phyloP scores from a whole-genome alignment of 2,113 vertebrate genomes.

The Myocastor coypus region DNA sequence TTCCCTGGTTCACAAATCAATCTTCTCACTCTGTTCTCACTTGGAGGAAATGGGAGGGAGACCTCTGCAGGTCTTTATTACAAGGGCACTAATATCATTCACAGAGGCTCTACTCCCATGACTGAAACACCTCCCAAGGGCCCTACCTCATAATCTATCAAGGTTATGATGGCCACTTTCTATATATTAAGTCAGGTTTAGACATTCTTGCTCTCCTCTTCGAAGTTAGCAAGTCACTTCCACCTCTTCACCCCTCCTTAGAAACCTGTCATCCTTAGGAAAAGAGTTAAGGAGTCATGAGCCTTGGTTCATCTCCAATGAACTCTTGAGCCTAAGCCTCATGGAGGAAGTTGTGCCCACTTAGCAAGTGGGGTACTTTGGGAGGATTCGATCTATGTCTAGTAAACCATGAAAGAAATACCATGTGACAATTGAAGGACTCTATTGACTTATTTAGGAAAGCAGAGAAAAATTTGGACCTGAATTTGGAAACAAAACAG shows the following conservation, averaged over 20 bases:
- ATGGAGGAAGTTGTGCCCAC: fast-evolving
- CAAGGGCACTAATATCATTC: not conserved
- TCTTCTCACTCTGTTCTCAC: not conserved
- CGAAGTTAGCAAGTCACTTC: conserved; percentile 38
- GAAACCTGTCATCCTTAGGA: conserved; percentile 34
- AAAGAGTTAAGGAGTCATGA: conserved; percentile 36
- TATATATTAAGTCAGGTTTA: conserved; percentile 37
- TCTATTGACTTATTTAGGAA: conserved; percentile 17
- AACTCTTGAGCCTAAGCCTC: not conserved
- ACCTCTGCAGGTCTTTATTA: not conserved
- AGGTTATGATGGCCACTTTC: not conserved
- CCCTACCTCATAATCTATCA: not conserved
- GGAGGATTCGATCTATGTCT: not conserved
- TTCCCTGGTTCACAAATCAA: not conserved
- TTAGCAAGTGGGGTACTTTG: not conserved
- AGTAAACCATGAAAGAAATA: conserved; percentile 15
- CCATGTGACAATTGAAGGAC: not conserved
- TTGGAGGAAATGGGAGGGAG: not conserved
- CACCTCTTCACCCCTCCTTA: conserved; percentile 51
- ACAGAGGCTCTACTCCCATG: not conserved
- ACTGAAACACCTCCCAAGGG: not conserved
- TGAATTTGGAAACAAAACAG: conserved; percentile 43
- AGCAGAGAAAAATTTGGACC: not conserved
- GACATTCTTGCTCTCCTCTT: not conserved
- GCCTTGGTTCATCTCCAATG: not conserved